Evolutionary conservation across 2,888 invertebrate genomes (phyloP).

Genomic region (Scaptomyza reducta): DNA sequence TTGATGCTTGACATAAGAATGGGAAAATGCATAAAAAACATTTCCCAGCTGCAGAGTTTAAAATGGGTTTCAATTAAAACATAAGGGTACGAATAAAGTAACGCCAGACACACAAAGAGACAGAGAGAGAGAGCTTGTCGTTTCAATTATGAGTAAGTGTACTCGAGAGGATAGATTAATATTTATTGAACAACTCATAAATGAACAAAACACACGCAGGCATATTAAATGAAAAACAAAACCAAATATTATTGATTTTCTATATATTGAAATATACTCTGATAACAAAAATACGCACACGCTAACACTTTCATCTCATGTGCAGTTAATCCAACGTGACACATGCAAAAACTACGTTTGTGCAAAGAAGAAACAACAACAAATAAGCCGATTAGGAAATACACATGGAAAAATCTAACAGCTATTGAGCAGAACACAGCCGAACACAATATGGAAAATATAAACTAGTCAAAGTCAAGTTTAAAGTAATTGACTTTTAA

Average conservation of each 20-base stretch:
- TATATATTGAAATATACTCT: conserved; percentile 44
- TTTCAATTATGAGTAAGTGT: conserved; percentile 56
- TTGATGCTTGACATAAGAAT: background rate
- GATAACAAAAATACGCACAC: background rate
- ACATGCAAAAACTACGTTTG: conserved; percentile 54
- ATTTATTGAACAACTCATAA: conserved; percentile 55
- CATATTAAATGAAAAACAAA: conserved; percentile 34
- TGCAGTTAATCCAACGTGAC: conserved; percentile 58
- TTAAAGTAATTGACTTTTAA: no score
- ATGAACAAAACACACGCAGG: conserved; percentile 19
- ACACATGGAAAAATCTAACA: background rate
- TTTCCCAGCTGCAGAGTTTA: background rate
- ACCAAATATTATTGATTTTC: conserved; percentile 67
- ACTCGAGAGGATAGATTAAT: conserved; percentile 30
- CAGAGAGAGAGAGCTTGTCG: conserved; percentile 14
- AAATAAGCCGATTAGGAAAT: conserved; percentile 2
- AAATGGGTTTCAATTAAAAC: conserved; percentile 5
- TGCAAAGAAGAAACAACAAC: conserved; percentile 11
- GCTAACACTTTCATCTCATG: conserved; percentile 15
- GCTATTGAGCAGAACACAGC: background rate
- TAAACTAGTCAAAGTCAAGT: no score
- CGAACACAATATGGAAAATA: background rate
- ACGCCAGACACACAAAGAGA: conserved; percentile 9
- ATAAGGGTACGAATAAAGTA: conserved; percentile 32
- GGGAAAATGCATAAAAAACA: conserved; percentile 3